Conservation (phyloP, 1,140 invertebrate species). For the Propsilocerus akamusi region DNA sequence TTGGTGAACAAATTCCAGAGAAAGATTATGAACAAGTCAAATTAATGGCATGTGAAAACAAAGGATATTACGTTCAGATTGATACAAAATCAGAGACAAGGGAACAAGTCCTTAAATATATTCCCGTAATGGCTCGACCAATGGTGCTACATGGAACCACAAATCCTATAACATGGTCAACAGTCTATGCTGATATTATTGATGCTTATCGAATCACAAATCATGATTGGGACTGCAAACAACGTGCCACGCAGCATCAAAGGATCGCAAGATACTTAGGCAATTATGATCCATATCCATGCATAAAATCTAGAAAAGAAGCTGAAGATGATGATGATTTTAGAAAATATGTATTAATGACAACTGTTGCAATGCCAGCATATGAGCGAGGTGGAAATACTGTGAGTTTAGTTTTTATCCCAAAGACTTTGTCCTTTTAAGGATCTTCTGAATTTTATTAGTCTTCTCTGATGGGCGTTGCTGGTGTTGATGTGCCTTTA, state of each 20-base stretch:
- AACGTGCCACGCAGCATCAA: neutral
- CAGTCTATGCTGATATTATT: constrained; percentile 53
- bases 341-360: constrained; percentile 37
- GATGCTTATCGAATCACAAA: neutral
- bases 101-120: constrained; percentile 63
- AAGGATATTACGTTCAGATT: constrained; percentile 65
- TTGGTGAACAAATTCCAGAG: constrained; percentile 29
- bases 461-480: constrained; percentile 75
- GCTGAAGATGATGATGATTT: constrained; percentile 42
- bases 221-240: neutral
- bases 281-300: constrained; percentile 34
- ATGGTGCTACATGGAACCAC: constrained; percentile 40
- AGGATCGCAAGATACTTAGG: neutral
- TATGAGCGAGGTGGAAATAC: constrained; percentile 80
- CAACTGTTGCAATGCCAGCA: constrained; percentile 81
- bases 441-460: too few species aligned
- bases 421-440: too few species aligned
- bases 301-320: constrained; percentile 33
- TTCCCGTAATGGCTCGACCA: constrained; percentile 59
- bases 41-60: constrained; percentile 79
- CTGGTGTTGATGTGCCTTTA: constrained; percentile 70
- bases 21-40: constrained; percentile 32
- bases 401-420: too few species aligned
- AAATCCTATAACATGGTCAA: constrained; percentile 51
- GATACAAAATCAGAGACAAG: constrained; percentile 66